These are phyloP conservation scores for Apteryx owenii DNA, from an alignment of 2,113 vertebrate genomes.

Conservation along the genomic window DNA sequence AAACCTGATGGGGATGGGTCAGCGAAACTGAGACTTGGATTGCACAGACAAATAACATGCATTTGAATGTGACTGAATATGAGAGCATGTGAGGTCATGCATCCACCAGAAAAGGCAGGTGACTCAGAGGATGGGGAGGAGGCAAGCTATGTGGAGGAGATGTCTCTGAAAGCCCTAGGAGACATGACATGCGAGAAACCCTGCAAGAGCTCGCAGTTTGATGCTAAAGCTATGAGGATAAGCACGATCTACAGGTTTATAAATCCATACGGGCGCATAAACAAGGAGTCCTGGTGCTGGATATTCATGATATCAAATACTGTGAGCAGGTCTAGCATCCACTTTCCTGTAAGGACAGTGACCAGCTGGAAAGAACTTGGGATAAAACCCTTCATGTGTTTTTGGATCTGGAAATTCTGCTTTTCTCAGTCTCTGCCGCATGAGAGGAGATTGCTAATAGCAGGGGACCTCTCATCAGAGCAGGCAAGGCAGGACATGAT, in stretches of 20 bases:
- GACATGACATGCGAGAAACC: accelerated
- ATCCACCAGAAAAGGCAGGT: not conserved
- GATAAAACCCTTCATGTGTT: accelerated
- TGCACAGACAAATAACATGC: accelerated
- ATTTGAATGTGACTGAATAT: not conserved
- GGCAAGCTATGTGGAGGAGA: accelerated
- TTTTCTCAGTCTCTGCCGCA: not conserved
- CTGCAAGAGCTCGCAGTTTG: not conserved
- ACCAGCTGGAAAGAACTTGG: not conserved
- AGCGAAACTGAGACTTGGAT: not conserved
- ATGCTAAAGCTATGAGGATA: not conserved
- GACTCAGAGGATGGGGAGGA: not conserved
- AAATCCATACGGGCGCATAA: accelerated
- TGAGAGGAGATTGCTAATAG: not conserved
- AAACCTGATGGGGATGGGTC: not conserved
- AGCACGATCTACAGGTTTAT: accelerated
- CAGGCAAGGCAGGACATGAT: not conserved
- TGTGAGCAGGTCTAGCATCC: not conserved
- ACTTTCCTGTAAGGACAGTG: not conserved
- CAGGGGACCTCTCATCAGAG: not conserved
- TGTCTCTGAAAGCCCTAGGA: not conserved
- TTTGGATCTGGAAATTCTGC: not conserved
- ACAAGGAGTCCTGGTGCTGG: not conserved
- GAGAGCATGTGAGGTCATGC: not conserved
- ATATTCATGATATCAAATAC: not conserved